Conservation (phyloP, 35 echinoderm and acorn worm genomes). For the Apostichopus japonicus region DNA sequence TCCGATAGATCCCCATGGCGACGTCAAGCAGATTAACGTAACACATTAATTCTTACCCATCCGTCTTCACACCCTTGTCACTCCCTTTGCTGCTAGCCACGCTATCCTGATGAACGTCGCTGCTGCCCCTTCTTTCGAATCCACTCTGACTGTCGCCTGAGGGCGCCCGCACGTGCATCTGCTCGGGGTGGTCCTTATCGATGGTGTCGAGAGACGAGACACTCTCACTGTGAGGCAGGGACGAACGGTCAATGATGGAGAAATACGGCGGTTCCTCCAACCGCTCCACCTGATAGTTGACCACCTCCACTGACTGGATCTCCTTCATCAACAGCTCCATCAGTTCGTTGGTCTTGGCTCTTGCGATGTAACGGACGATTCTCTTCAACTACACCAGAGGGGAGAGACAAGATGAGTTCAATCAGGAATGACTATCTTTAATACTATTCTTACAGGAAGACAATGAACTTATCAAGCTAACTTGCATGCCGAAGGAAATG, state of each 20-base stretch:
- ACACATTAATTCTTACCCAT: neutral
- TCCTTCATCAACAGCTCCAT: constrained; percentile 96
- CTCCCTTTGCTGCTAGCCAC: constrained; percentile 30
- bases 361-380: constrained; percentile 82
- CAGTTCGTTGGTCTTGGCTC: constrained; percentile 86
- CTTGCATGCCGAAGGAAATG: too few species aligned
- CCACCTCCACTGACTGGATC: constrained; percentile 80
- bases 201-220: constrained; percentile 78
- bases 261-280: constrained; percentile 87
- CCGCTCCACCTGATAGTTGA: constrained; percentile 88
- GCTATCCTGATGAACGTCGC: constrained; percentile 19
- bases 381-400: constrained; percentile 68
- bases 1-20: too few species aligned
- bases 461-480: too few species aligned
- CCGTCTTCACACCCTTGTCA: constrained; percentile 38
- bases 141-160: constrained; percentile 4
- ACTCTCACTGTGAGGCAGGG: constrained; percentile 80
- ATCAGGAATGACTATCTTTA: too few species aligned
- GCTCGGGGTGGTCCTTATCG: constrained; percentile 55
- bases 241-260: constrained; percentile 69
- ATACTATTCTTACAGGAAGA: too few species aligned
- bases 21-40: too few species aligned
- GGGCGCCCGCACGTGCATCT: constrained; percentile 28
- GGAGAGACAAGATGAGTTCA: neutral
- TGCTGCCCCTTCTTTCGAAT: constrained; percentile 22